phyloP scores from a whole-genome alignment of 2,888 invertebrate genomes.

The Pycnomerus fuliginosus region DNA sequence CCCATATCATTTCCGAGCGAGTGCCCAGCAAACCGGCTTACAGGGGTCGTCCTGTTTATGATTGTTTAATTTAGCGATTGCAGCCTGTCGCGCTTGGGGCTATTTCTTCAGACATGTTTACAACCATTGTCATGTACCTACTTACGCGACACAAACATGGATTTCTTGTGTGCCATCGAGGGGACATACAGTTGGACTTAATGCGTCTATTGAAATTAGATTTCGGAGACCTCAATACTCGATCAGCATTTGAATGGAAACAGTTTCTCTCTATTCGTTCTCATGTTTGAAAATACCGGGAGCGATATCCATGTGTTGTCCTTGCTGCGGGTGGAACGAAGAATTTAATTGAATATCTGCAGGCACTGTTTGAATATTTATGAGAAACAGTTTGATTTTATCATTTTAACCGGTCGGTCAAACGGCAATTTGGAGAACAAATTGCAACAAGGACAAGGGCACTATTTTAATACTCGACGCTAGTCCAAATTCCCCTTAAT shows the following conservation, averaged over 20 bases:
- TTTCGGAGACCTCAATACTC: slow-evolving; percentile 28
- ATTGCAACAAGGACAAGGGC: no score
- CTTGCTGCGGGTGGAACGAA: no score
- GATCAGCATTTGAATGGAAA: slow-evolving; percentile 29
- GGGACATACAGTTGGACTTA: slow-evolving; percentile 19
- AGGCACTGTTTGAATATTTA: no score
- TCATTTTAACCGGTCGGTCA: no score
- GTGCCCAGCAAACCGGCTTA: slow-evolving; percentile 32
- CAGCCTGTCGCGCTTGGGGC: slow-evolving; percentile 25
- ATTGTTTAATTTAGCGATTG: slow-evolving; percentile 47
- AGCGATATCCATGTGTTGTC: no score
- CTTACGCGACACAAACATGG: slow-evolving; percentile 40
- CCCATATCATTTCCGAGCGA: slow-evolving; percentile 19
- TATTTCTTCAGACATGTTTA: slow-evolving; percentile 15
- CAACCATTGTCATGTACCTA: slow-evolving; percentile 40
- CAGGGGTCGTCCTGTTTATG: slow-evolving; percentile 39
- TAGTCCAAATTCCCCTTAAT: slow-evolving; percentile 26
- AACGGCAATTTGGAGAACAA: no score
- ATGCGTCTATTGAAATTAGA: slow-evolving; percentile 33
- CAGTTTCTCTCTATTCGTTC: slow-evolving; percentile 13
- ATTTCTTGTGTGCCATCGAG: slow-evolving; percentile 39
- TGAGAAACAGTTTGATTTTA: no score
- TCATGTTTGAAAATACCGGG: slow-evolving; percentile 7
- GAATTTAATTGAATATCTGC: no score
- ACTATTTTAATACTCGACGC: neutral